Evolutionary conservation across 1,140 invertebrate genomes (phyloP).

Genomic region (Bactericera cockerelli): DNA sequence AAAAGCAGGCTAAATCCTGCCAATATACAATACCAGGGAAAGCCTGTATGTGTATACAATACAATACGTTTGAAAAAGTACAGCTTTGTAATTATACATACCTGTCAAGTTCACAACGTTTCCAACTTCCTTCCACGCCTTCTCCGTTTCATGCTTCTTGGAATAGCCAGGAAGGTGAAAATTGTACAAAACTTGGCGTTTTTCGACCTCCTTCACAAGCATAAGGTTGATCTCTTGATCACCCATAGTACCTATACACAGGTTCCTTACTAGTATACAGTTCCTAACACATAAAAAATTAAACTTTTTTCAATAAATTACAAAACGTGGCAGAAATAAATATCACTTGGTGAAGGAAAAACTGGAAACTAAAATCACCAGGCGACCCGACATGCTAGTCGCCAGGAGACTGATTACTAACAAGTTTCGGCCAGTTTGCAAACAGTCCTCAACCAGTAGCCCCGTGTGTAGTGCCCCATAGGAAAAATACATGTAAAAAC

Average conservation of each 20-base stretch:
- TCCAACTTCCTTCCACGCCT: conserved; percentile 22
- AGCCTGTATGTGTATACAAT: too few species aligned
- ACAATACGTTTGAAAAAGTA: too few species aligned
- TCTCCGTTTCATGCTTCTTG: conserved; percentile 22
- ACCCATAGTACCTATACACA: conserved; percentile 13
- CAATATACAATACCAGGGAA: too few species aligned
- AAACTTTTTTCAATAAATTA: conserved; percentile 13
- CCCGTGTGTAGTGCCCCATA: too few species aligned
- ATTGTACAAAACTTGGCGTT: conserved; percentile 22
- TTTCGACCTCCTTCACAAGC: conserved; percentile 22
- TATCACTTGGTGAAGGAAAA: not conserved
- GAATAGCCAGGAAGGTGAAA: conserved; percentile 22
- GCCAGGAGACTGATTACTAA: too few species aligned
- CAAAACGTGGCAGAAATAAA: not conserved
- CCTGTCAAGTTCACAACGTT: conserved; percentile 20
- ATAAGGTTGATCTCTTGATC: conserved; percentile 20
- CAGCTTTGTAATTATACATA: conserved; percentile 15
- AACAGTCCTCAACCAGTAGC: too few species aligned
- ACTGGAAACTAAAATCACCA: not conserved
- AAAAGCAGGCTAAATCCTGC: too few species aligned
- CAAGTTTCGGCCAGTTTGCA: too few species aligned
- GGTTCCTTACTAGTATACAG: not conserved
- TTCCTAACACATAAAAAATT: not conserved
- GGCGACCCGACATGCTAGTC: too few species aligned
- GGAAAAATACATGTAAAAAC: too few species aligned